Evolutionary conservation across 1,140 invertebrate species (phyloP).

Genomic region (Papilio polyxenes): DNA sequence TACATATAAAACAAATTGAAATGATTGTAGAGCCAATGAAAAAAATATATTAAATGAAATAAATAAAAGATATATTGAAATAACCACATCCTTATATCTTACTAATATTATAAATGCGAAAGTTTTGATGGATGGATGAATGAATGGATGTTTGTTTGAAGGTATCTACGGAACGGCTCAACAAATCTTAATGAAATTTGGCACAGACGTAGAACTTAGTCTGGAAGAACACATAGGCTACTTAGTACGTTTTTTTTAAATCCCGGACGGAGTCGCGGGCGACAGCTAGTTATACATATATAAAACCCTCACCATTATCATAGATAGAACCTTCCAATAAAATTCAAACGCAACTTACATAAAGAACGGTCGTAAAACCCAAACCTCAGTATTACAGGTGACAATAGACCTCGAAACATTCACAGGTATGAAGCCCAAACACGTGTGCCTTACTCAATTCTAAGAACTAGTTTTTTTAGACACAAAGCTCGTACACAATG

Average conservation of each 20-base stretch:
- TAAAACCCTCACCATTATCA: neutral
- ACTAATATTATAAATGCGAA: too few relatives aligned
- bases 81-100: neutral
- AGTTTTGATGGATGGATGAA: too few relatives aligned
- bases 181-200: too few relatives aligned
- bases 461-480: constrained; percentile 48
- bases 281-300: too few relatives aligned
- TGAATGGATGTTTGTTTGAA: too few relatives aligned
- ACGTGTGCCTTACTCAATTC: constrained; percentile 56
- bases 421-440: constrained; percentile 54
- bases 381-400: neutral
- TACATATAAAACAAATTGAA: neutral
- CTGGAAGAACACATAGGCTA: neutral
- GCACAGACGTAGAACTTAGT: too few relatives aligned
- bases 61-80: neutral
- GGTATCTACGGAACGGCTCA: too few relatives aligned
- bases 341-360: constrained; percentile 20
- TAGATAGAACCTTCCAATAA: neutral
- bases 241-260: neutral
- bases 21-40: neutral
- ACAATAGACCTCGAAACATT: constrained; percentile 38
- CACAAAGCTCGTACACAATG: constrained; percentile 48
- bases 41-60: neutral
- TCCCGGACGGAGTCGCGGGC: too few relatives aligned
- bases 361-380: neutral